Percentiles rank a stretch among this genome's conserved stretches.
These are phyloP conservation scores for Psettodes erumei DNA, from an alignment of 2,113 vertebrate genomes.

Conservation along the genomic window DNA sequence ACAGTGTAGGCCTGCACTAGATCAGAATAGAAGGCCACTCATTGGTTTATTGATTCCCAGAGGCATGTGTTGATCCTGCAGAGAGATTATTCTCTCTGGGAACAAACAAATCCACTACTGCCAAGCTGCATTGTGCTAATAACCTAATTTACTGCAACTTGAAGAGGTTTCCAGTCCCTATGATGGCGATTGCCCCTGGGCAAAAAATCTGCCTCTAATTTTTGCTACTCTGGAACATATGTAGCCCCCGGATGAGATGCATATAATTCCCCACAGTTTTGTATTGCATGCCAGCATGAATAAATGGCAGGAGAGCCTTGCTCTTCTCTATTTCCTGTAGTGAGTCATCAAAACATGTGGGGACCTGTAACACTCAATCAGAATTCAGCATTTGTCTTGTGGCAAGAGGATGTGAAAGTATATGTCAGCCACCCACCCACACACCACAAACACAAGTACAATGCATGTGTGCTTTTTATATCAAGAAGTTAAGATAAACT, in stretches of 20 bases:
- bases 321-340: not conserved
- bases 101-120: not conserved
- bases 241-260: not conserved
- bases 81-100: not conserved
- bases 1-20: not conserved
- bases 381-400: conserved; percentile 22
- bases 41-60: not conserved
- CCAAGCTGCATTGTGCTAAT: not conserved
- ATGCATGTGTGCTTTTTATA: not conserved
- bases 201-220: not conserved
- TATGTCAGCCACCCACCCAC: conserved; percentile 4
- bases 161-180: not conserved
- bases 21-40: not conserved
- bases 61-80: conserved; percentile 6
- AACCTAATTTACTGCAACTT: not conserved
- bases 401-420: not conserved
- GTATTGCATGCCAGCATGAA: not conserved
- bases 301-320: not conserved
- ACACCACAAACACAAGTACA: not conserved
- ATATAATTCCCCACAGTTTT: not conserved
- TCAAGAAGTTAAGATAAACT: not conserved
- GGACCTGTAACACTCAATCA: not conserved
- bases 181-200: not conserved
- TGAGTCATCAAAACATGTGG: conserved; percentile 48
- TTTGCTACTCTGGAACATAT: not conserved